phyloP scores from a whole-genome alignment of 2,797 vertebrate genomes.

The Argyrosomus regius region DNA sequence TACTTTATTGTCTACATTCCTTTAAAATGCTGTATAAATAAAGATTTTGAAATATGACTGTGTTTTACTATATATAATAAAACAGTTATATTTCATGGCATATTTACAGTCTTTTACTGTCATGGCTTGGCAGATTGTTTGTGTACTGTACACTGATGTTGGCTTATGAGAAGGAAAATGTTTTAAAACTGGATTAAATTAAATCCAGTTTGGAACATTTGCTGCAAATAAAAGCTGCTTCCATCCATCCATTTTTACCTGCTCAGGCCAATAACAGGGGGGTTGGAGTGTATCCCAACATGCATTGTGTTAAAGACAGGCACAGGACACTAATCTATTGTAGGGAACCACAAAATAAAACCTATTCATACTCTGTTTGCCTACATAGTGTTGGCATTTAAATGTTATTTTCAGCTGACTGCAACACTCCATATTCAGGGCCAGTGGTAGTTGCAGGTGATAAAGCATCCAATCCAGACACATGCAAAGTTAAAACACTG shows the following conservation, averaged over 20 bases:
- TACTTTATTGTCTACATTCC: too few species aligned
- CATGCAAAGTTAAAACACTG: background rate
- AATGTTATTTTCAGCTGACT: background rate
- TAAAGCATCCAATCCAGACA: background rate
- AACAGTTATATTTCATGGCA: too few species aligned
- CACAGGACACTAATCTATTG: background rate
- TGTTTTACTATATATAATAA: too few species aligned
- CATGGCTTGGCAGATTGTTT: background rate
- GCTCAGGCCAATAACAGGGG: background rate
- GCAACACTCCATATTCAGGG: background rate
- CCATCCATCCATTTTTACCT: background rate
- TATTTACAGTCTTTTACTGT: too few species aligned
- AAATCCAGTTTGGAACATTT: background rate
- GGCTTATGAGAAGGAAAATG: background rate
- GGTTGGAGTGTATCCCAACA: background rate
- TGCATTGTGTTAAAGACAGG: background rate
- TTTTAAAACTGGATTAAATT: background rate
- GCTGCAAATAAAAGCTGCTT: conserved; percentile 5
- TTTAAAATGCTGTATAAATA: too few species aligned
- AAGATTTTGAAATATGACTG: too few species aligned
- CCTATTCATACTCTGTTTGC: background rate
- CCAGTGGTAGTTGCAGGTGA: background rate
- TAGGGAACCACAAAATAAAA: background rate
- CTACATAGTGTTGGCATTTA: background rate
- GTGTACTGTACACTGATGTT: background rate